Evolutionary conservation across 2,888 invertebrate genomes (phyloP).

Genomic region (Tenthredo distinguenda): DNA sequence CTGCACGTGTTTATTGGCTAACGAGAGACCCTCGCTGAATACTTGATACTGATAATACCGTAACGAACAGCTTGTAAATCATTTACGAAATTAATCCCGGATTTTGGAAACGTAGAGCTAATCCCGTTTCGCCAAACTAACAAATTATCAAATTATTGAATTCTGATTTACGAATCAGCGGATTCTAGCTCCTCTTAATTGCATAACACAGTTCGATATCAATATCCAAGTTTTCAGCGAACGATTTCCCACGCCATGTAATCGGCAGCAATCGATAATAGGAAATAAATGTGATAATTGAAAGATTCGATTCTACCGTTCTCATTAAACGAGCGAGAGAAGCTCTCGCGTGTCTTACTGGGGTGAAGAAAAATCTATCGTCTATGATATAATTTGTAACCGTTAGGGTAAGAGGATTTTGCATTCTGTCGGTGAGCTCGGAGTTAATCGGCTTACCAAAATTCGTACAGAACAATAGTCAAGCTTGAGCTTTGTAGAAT

Average conservation of each 20-base stretch:
- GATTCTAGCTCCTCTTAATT: background rate
- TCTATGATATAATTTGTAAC: background rate
- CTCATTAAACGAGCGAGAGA: background rate
- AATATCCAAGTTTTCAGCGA: background rate
- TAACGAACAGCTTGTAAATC: constrained; percentile 9
- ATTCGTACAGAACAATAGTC: constrained; percentile 38
- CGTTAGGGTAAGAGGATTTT: constrained; percentile 29
- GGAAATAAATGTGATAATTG: background rate
- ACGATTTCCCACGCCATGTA: background rate
- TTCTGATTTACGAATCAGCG: background rate
- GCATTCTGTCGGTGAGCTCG: background rate
- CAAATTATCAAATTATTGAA: constrained; percentile 4
- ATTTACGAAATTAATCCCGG: background rate
- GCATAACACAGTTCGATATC: background rate
- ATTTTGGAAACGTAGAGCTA: background rate
- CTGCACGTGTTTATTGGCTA: background rate
- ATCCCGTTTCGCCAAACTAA: background rate
- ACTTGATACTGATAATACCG: background rate
- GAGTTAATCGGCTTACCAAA: constrained; percentile 32
- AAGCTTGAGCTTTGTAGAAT: constrained; percentile 15
- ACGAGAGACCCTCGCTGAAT: background rate
- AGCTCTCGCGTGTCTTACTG: background rate
- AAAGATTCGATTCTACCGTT: too few relatives aligned
- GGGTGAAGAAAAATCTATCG: background rate
- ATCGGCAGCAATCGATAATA: background rate